Conservation (phyloP, 2,113 vertebrate genomes). For the Castor canadensis region DNA sequence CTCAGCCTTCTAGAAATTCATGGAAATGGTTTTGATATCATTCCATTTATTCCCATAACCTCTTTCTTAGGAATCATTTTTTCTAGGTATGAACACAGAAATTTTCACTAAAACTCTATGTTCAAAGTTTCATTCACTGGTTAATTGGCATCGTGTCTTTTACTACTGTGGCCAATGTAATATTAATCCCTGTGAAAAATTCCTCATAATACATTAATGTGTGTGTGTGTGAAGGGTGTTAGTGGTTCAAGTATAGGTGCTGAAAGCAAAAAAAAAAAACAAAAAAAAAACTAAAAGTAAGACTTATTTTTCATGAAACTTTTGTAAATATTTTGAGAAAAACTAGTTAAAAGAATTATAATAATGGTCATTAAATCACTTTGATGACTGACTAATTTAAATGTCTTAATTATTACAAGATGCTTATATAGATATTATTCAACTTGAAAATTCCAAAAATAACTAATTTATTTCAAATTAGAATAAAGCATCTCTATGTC, state of each 20-base stretch:
- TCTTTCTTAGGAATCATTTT: background rate
- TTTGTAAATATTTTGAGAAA: conserved; percentile 24
- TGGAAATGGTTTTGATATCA: background rate
- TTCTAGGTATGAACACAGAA: background rate
- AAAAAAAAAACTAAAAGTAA: no score
- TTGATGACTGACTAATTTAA: conserved; percentile 27
- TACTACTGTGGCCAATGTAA: background rate
- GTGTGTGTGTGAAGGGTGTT: background rate
- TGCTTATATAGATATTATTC: background rate
- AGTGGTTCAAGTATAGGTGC: background rate
- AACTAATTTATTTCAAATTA: background rate
- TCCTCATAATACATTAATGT: background rate
- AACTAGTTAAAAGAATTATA: background rate
- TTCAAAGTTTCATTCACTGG: background rate
- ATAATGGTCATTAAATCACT: background rate
- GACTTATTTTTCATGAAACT: background rate
- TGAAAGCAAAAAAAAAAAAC: background rate
- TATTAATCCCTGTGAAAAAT: background rate
- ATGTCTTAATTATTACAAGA: background rate
- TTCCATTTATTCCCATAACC: background rate
- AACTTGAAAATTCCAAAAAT: background rate
- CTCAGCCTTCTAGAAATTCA: background rate
- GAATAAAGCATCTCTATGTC: background rate
- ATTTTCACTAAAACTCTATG: background rate
- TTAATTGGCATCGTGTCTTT: background rate